Base-by-base conservation (phyloP, 2,888 invertebrate genomes). In the Pelosia muscerda region DNA sequence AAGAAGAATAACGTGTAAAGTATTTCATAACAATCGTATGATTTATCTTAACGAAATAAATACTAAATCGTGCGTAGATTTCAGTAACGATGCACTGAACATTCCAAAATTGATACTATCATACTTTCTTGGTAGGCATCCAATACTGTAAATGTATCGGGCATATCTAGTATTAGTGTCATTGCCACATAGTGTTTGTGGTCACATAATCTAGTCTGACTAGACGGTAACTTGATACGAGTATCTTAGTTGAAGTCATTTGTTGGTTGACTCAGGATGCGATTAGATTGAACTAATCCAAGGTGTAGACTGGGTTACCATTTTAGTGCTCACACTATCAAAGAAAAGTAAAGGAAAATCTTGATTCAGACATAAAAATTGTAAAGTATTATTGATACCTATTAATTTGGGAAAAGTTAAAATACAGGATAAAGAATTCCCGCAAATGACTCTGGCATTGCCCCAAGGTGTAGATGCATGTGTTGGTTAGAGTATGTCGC, bases 141-240 rank as follows among this genome's bases (percentile, higher is more conserved):
- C 22, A 22, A 72, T 77, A 76, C 68, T 73, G 72, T 75, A 75
- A 79, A 79, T 71, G 74, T 77, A 80, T 82, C 79, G 73, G 76
- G 74, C 75, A 74, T 81, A 73, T 83, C 76, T 78, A 66, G 81
- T 87, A 92, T 91, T 92, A 85, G 90, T 93, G 93, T 92, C 93
- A 93, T 88, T 93, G 93, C 90, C 91, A 88, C 79, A 82, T 83
- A 85, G 81, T 85, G 85, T 88, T 87, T 92, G 92, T 87, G 92
- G 93, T 92, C 89, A 82, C 81, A 85, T 86, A 83, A 83, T 86
- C 86, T 86, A 82, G 88, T 83, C 84, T 79, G 84, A 83, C 86
- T 84, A 83, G 86, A 89, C 86, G 76, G 90, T 87, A 90, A 92
- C 84, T 71, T 84, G 90, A 92, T 91, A 89, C 84, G 82, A 77